Percentiles rank a stretch among this genome's conserved stretches.
Conservation (phyloP, 2,113 vertebrate genomes). For the Paradoxurus hermaphroditus region DNA sequence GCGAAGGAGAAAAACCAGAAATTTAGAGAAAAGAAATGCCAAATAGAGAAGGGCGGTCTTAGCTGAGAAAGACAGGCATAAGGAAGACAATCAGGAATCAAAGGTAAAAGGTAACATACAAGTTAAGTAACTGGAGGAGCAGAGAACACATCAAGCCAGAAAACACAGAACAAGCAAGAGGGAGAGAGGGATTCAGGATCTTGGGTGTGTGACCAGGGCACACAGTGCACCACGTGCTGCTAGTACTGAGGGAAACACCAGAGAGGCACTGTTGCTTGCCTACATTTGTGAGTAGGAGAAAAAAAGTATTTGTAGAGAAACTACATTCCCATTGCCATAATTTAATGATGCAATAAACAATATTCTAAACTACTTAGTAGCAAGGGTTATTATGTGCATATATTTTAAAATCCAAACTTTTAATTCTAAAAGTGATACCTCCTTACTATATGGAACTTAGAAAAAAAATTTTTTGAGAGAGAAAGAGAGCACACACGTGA, state of each 20-base stretch:
- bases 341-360: not conserved
- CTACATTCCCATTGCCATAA: not conserved
- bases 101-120: not conserved
- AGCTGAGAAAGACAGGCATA: not conserved
- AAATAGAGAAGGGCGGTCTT: not conserved
- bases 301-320: not conserved
- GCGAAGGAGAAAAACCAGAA: not conserved
- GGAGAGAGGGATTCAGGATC: not conserved
- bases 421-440: not conserved
- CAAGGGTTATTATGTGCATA: not conserved
- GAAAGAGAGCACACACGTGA: too few relatives aligned
- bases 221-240: not conserved
- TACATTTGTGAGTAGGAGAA: not conserved
- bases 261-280: not conserved
- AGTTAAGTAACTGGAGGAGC: not conserved
- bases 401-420: not conserved
- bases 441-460: not conserved
- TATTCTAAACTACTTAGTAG: not conserved
- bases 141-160: not conserved
- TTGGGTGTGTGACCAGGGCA: not conserved
- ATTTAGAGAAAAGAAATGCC: not conserved
- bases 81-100: not conserved
- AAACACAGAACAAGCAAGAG: not conserved
- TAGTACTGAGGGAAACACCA: not conserved
- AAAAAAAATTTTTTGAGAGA: too few relatives aligned